A percentile compares a stretch with the other conserved stretches of the same genome.
Evolutionary conservation across 2,113 vertebrate species (phyloP).

Genomic region (Hyperopisus bebe): DNA sequence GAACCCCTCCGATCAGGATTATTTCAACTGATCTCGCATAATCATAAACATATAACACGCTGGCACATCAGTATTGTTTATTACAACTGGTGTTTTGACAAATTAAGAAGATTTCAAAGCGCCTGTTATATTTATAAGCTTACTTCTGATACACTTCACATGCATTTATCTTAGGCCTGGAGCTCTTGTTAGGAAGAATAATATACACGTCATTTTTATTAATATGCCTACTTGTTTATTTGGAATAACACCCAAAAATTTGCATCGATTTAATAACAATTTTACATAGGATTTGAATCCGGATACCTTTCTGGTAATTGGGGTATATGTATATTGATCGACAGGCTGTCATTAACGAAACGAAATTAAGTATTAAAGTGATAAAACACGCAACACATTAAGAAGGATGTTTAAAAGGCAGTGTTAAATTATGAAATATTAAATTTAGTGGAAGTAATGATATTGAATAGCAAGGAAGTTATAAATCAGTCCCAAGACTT

Average conservation of each 20-base stretch:
- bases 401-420: neutral
- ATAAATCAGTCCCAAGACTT: neutral
- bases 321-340: neutral
- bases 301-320: neutral
- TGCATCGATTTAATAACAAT: neutral
- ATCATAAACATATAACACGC: neutral
- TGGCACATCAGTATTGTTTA: neutral
- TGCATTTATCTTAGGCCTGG: neutral
- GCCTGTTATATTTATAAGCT: neutral
- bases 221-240: neutral
- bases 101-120: neutral
- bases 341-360: neutral
- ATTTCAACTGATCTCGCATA: neutral
- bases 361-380: neutral
- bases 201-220: neutral
- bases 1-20: neutral
- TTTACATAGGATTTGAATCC: neutral
- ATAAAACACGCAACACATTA: neutral
- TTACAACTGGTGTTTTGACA: neutral
- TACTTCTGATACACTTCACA: neutral
- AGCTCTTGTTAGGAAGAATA: neutral
- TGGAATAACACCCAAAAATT: neutral
- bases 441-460: neutral
- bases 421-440: neutral
- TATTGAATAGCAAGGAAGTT: neutral